Evolutionary conservation across 1,140 invertebrate genomes (phyloP).

Genomic region (Dolichoris vasculosae): DNA sequence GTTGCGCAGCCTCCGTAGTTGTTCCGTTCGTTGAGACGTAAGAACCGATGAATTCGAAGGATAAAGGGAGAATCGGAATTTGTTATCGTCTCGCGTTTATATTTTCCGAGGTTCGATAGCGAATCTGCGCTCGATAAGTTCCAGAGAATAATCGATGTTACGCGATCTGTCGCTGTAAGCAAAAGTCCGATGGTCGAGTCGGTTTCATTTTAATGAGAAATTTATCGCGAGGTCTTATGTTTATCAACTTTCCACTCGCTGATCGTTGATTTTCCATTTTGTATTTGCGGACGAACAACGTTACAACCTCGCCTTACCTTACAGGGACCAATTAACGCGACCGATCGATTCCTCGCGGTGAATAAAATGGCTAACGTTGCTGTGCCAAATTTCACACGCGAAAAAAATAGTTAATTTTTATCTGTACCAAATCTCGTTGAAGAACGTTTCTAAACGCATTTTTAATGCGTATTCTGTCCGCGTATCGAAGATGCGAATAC

Average conservation of each 20-base stretch:
- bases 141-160: no score
- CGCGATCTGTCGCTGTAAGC: background rate
- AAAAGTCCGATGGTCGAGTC: background rate
- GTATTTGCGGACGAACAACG: background rate
- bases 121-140: no score
- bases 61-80: no score
- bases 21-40: no score
- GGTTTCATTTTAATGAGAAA: background rate
- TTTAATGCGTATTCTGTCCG: background rate
- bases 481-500: background rate
- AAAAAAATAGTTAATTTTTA: background rate
- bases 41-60: no score
- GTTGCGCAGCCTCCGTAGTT: no score
- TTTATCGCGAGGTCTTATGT: background rate
- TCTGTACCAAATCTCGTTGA: background rate
- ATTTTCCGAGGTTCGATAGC: no score
- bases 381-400: background rate
- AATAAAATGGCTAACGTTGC: background rate
- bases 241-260: background rate
- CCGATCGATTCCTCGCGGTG: background rate
- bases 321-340: background rate
- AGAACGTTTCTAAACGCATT: background rate
- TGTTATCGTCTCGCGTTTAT: no score
- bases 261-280: background rate
- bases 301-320: background rate